Evolutionary conservation across 2,888 invertebrate species (phyloP), one percentile per base, ranked within the genome.

Genomic region (Dynastes tityus): DNA sequence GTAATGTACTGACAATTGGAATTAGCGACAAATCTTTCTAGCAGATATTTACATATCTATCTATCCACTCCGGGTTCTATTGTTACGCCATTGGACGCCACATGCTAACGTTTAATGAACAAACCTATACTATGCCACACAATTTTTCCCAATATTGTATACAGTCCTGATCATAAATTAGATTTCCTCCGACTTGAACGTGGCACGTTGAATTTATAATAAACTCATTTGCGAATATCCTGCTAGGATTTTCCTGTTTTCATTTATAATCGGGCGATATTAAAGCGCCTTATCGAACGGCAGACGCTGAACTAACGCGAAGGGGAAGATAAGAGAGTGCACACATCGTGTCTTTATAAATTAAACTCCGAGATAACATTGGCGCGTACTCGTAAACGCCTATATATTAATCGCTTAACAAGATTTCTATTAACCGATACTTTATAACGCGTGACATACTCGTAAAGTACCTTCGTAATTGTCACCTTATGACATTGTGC

Each of bases 221-320:
- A 70, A 70, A 53, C 70, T 70, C 51, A 70, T 53, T 70, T 70
- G 70, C 53, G 53, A 70, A 70, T 70, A 70, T 70, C 70, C 70
- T 70, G 70, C 70, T 70, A 67, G 40, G 65, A 67, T 67, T 67
- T 67, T 67, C 65, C 65, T 45, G 65, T 67, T 67, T 67, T 9
- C 45, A 37, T 58, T 45, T 67, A 67, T 40, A 67, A 40, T 45
- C 65, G 16, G 65, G n/a, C 37, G 45, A 67, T 45, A 67, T 45
- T 67, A 40, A 16, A 45, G 65, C 32, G 29, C 65, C 45, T 58
- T 58, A 67, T 67, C 65, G 65, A 32, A 58, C 65, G 45, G 65
- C 40, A 67, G 40, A 58, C 22, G 55, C 22, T 58, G 55, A 58
- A 58, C 55, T 58, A 67, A 45, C 40, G 65, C 40, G 40, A 40